Conservation (phyloP, 2,888 invertebrate species). For the Pollenia labialis region DNA sequence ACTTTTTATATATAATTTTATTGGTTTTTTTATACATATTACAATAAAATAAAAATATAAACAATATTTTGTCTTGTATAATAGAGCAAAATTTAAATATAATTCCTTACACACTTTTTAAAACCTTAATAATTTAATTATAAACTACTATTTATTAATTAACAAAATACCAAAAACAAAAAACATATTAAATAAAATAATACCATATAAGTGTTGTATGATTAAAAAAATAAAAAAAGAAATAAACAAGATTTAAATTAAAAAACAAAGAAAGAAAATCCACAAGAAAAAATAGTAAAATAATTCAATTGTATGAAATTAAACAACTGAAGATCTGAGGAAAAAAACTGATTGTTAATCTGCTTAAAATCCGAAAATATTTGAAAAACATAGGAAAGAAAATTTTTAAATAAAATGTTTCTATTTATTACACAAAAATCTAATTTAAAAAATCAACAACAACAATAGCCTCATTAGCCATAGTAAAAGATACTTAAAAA, state of each 20-base stretch:
- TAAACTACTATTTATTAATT: constrained; percentile 70
- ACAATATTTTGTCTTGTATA: constrained; percentile 56
- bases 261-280: not conserved
- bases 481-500: constrained; percentile 58
- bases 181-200: constrained; percentile 62
- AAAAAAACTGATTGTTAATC: constrained; percentile 78
- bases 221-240: constrained; percentile 63
- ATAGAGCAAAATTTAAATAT: constrained; percentile 46
- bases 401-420: constrained; percentile 47
- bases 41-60: not conserved
- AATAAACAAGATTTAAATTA: constrained; percentile 34
- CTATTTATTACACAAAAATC: constrained; percentile 62
- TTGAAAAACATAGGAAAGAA: constrained; percentile 27
- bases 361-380: constrained; percentile 64
- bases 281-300: constrained; percentile 76
- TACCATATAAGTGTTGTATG: constrained; percentile 69
- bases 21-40: not conserved
- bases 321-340: not conserved
- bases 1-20: constrained; percentile 23
- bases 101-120: constrained; percentile 51
- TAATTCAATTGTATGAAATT: constrained; percentile 75
- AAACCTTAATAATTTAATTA: constrained; percentile 70
- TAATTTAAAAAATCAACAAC: constrained; percentile 73
- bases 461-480: constrained; percentile 77
- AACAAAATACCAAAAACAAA: constrained; percentile 44